Base-by-base conservation (phyloP, 2,888 invertebrate species). In the Eristalis intricaria region DNA sequence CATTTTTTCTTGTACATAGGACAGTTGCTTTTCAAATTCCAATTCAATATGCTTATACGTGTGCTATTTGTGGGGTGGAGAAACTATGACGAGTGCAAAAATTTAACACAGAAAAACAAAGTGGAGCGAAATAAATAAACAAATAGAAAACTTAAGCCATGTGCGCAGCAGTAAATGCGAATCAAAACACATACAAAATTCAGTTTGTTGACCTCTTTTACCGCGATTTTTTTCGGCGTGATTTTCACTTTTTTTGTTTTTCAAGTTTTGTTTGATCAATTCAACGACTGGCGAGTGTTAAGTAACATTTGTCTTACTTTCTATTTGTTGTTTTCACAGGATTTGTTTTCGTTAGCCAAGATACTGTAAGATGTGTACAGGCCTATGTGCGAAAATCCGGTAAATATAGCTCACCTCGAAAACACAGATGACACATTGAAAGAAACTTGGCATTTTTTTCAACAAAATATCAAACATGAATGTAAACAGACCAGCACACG, bases 111-210 rank as follows among this genome's bases (percentile, higher is more conserved):
- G 58, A n/a, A 60, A 4, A 63, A 43, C 23, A 73, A 60, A 70
- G 4, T 29, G n/a, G 19, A 74, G 64, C 32, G 22, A 58, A 75
- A 56, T 4, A 26, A 26, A 32, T 60, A 76, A 60, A 60, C 66
- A 66, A 60, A 60, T 58, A 75, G 75, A 38, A 76, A 76, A 76
- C 68, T 60, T 66, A 66, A 76, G 66, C 75, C 75, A 76, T 76
- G 75, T 76, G 75, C 60, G 35, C 66, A 26, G 60, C 19, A 19
- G 58, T 65, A 35, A 35, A 66, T 66, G 15, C 58, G 29, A 65
- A 29, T 40, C 60, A 60, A 76, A 29, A 66, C 22, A 61, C 23
- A 58, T 13, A 19, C 19, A 26, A 19, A 40, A 40, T 26, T 35
- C 35, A 60, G 75, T 60, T 32, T 22, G 8, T 65, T 66, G 66